phyloP scores from a whole-genome alignment of 2,797 vertebrate species.

The Myotis daubentonii region DNA sequence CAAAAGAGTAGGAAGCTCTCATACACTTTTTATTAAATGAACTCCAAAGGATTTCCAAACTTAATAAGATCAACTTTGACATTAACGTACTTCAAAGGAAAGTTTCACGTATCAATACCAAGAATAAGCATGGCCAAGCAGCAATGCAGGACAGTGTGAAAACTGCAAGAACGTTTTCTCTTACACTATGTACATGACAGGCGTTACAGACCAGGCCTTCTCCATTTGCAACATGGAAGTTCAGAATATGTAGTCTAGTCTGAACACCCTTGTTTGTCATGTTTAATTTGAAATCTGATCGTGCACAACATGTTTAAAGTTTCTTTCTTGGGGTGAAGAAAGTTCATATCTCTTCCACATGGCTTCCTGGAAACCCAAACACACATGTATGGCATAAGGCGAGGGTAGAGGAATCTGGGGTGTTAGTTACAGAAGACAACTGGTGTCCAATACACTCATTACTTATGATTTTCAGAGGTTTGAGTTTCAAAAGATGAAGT shows the following conservation, averaged over 20 bases:
- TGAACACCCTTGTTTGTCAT: conserved; percentile 53
- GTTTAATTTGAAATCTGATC: conserved; percentile 58
- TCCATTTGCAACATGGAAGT: conserved; percentile 22
- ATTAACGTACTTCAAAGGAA: conserved; percentile 56
- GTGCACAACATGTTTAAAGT: conserved; percentile 58
- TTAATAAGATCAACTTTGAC: conserved; percentile 36
- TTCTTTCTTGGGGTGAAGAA: conserved; percentile 66
- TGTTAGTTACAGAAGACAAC: conserved; percentile 65
- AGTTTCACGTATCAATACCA: conserved; percentile 41
- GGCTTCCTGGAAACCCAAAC: conserved; percentile 75
- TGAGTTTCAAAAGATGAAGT: conserved; percentile 72
- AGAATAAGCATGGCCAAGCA: conserved; percentile 38
- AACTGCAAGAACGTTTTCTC: conserved; percentile 11
- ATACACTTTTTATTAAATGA: conserved; percentile 45
- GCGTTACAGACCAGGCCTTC: conserved; percentile 10
- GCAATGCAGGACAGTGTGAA: conserved; percentile 28
- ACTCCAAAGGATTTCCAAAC: conserved; percentile 58
- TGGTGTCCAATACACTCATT: conserved; percentile 30
- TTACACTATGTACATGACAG: background rate
- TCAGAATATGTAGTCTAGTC: conserved; percentile 55
- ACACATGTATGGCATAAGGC: conserved; percentile 65
- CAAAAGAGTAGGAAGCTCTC: conserved; percentile 32
- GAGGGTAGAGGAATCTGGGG: conserved; percentile 55
- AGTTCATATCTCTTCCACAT: conserved; percentile 45
- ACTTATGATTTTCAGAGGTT: conserved; percentile 56